A percentile compares a stretch with the other conserved stretches of the same genome.
Evolutionary conservation across 1,140 invertebrate genomes (phyloP).

Genomic region (Maconellicoccus hirsutus): DNA sequence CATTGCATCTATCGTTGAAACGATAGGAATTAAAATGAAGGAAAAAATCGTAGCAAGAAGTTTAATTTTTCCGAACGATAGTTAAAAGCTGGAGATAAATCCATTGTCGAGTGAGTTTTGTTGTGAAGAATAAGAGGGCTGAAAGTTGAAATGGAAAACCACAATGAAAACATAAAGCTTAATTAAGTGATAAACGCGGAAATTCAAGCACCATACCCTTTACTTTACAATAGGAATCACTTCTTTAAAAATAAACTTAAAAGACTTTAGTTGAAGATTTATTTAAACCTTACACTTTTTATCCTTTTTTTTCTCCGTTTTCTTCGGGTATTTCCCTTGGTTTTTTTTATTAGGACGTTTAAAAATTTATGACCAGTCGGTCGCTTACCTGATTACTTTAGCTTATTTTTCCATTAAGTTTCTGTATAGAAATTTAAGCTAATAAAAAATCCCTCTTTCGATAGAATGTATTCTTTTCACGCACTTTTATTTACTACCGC

Average conservation of each 20-base stretch:
- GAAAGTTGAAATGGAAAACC: slow-evolving; percentile 18
- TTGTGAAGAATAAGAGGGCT: neutral
- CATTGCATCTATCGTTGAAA: too few relatives aligned
- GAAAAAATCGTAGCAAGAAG: neutral
- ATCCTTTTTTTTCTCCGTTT: neutral
- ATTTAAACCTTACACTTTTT: slow-evolving; percentile 21
- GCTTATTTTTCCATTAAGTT: slow-evolving; percentile 20
- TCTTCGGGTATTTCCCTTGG: neutral
- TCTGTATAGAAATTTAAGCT: slow-evolving; percentile 14
- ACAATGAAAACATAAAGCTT: slow-evolving; percentile 22
- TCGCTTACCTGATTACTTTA: slow-evolving; percentile 20
- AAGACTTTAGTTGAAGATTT: neutral
- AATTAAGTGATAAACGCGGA: slow-evolving; percentile 17
- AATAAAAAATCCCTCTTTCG: slow-evolving; percentile 13
- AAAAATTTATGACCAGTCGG: slow-evolving; percentile 15
- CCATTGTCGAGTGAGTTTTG: neutral
- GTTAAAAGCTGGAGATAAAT: slow-evolving; percentile 2
- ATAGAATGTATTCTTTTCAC: slow-evolving; percentile 21
- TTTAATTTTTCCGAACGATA: slow-evolving; percentile 11
- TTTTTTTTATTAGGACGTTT: slow-evolving; percentile 12
- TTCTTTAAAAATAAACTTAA: slow-evolving; percentile 20
- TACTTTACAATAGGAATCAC: slow-evolving; percentile 9
- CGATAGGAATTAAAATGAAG: slow-evolving; percentile 1
- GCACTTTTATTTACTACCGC: slow-evolving; percentile 20
- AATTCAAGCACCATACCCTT: neutral